Base-by-base conservation (phyloP, 2,113 vertebrate genomes). In the Pterophyllum scalare region DNA sequence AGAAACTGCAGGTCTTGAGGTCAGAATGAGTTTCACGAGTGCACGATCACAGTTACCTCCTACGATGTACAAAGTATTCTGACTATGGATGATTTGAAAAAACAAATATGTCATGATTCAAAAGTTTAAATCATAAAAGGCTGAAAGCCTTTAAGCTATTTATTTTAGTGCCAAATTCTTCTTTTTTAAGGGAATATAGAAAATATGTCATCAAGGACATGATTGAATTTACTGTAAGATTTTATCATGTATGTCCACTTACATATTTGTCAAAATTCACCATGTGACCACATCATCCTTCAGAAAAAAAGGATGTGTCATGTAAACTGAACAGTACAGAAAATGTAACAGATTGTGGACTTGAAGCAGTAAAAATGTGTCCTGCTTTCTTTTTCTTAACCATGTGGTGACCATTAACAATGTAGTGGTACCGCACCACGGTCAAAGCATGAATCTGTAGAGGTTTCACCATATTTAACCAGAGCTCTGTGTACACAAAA, bases 401-500 rank as follows among this genome's bases (percentile, higher is more conserved):
- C 17, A 43, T 46, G 79, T 75, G 61, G 85, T 88, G 81, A 88
- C 57, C 33, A 57, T 65, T 46, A 83, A 59, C 76, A 20, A 43
- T 79, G 59, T 35, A 75, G 35, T 10, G 52, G 84, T 24, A 31
- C 35, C 56, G 59, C 43, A 59, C 38, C 10, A 4, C 24, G 2
- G 79, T 86, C 38, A 49, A 77, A 86, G 46, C 13, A 40, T 58
- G 10, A 40, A 77, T 83, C 65, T 88, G 6, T 28, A 19, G 60
- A 81, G 88, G 57, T 62, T 83, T 79, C 46, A 19, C 31, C 43
- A 43, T 89, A 80, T 92, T 92, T 88, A 88, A 72, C 79, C 82
- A 89, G 79, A 88, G 74, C 72, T 91, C 24, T 80, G 9, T 88
- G 77, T 78, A 88, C 72, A 91, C 79, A 80, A 54, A 87, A 85